Evolutionary conservation across 2,888 invertebrate genomes (phyloP).

Genomic region (Zygogramma bicolorata): DNA sequence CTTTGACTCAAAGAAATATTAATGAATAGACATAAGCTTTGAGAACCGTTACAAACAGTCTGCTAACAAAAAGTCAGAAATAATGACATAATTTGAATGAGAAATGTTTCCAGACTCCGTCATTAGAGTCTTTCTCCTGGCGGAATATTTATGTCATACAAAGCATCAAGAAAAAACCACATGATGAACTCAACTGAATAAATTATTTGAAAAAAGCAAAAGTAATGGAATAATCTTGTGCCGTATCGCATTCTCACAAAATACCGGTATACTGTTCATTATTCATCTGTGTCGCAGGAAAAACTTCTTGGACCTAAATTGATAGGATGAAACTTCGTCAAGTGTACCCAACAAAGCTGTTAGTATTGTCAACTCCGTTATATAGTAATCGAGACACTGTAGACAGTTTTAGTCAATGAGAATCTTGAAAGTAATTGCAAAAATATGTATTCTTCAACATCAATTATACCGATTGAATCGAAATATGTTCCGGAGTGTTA

Average conservation of each 20-base stretch:
- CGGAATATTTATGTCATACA: background rate
- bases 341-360: background rate
- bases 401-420: too few relatives aligned
- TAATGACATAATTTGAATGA: slow-evolving; percentile 5
- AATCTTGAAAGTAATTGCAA: too few relatives aligned
- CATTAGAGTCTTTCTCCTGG: background rate
- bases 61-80: background rate
- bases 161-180: background rate
- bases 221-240: background rate
- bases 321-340: background rate
- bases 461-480: too few relatives aligned
- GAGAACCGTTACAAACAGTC: background rate
- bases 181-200: background rate
- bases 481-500: too few relatives aligned
- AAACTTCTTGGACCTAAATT: background rate
- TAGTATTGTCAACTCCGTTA: slow-evolving; percentile 1
- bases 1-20: background rate
- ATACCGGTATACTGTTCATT: background rate
- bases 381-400: too few relatives aligned
- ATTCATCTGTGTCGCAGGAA: background rate
- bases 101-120: background rate
- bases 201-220: background rate
- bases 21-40: background rate
- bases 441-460: too few relatives aligned
- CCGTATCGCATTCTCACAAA: background rate